These are phyloP conservation scores for Masnerella sp. DNA, from an alignment of 2,888 invertebrate genomes.

Conservation along the genomic window DNA sequence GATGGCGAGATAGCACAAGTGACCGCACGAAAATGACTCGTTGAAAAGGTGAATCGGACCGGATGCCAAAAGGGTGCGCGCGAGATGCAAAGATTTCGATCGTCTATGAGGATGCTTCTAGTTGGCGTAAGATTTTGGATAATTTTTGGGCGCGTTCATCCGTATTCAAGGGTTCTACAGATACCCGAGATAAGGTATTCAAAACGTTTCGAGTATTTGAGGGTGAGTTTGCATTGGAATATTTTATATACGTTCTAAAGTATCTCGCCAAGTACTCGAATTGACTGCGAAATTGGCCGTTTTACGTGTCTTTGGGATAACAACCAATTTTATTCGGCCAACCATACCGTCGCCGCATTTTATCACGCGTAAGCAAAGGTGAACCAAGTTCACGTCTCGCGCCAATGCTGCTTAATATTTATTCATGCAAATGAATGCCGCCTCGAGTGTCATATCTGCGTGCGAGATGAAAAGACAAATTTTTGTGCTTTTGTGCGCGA, in stretches of 20 bases:
- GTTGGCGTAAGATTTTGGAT: slow-evolving; percentile 72
- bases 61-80: slow-evolving; percentile 48
- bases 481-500: too few relatives aligned
- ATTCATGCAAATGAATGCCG: slow-evolving; percentile 40
- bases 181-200: slow-evolving; percentile 76
- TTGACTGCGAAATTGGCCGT: slow-evolving; percentile 59
- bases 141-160: slow-evolving; percentile 75
- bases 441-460: too few relatives aligned
- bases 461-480: too few relatives aligned
- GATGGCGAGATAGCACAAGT: slow-evolving; percentile 6
- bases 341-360: slow-evolving; percentile 29
- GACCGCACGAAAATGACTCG: slow-evolving; percentile 42
- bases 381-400: slow-evolving; percentile 27
- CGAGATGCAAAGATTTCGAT: slow-evolving; percentile 71
- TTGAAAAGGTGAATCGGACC: slow-evolving; percentile 33
- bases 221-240: slow-evolving; percentile 66
- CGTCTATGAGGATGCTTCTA: slow-evolving; percentile 72
- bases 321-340: slow-evolving; percentile 49
- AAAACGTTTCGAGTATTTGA: slow-evolving; percentile 74
- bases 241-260: slow-evolving; percentile 60
- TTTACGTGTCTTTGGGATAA: slow-evolving; percentile 41
- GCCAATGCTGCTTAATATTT: slow-evolving; percentile 29
- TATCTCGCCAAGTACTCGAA: slow-evolving; percentile 45
- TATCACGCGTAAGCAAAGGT: slow-evolving; percentile 13
- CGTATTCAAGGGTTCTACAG: slow-evolving; percentile 75